These are phyloP conservation scores for Cydia amplana DNA, from an alignment of 1,140 invertebrate species.

Conservation along the genomic window DNA sequence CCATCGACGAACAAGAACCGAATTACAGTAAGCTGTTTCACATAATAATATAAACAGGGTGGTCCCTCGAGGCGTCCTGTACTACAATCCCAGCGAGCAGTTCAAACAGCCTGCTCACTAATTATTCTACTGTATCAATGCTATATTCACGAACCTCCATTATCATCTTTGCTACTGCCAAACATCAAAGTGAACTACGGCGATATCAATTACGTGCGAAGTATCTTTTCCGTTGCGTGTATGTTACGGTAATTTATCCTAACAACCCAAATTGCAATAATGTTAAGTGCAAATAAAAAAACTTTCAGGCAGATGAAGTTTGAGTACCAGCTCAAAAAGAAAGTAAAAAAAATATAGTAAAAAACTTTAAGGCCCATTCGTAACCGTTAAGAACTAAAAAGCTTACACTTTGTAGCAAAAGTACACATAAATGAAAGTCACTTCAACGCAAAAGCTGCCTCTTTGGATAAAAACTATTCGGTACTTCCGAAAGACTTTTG, in stretches of 20 bases:
- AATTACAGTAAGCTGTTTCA: neutral
- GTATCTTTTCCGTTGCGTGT: neutral
- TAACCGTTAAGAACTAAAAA: constrained; percentile 29
- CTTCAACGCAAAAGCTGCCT: constrained; percentile 14
- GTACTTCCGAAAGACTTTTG: constrained; percentile 51
- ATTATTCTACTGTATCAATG: constrained; percentile 57
- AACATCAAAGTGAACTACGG: neutral
- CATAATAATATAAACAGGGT: neutral
- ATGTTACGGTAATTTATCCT: neutral
- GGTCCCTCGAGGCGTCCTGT: constrained; percentile 34
- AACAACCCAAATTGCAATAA: neutral
- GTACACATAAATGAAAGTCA: constrained; percentile 32
- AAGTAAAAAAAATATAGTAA: neutral
- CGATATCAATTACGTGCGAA: neutral
- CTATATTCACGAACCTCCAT: constrained; percentile 16
- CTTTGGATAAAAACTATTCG: constrained; percentile 45
- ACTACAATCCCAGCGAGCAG: constrained; percentile 52
- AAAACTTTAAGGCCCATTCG: constrained; percentile 24
- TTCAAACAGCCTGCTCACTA: constrained; percentile 53
- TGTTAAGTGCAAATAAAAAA: neutral
- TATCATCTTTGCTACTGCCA: neutral
- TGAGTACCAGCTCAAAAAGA: constrained; percentile 8
- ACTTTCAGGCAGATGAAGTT: neutral
- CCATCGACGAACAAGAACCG: neutral
- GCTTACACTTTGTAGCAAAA: constrained; percentile 9